These are phyloP conservation scores for Myiozetetes cayanensis DNA, from an alignment of 2,113 vertebrate genomes.

Conservation along the genomic window DNA sequence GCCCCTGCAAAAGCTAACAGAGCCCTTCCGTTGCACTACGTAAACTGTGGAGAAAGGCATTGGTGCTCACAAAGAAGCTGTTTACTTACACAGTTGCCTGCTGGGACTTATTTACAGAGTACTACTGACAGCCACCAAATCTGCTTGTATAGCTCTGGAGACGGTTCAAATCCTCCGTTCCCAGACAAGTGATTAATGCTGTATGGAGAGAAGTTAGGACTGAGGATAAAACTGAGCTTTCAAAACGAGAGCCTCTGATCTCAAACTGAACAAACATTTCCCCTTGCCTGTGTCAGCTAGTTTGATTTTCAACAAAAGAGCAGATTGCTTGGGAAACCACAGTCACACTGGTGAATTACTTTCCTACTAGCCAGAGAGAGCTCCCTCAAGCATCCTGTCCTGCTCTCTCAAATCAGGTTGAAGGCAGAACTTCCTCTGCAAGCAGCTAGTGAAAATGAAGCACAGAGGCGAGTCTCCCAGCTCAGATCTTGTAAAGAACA, in stretches of 20 bases:
- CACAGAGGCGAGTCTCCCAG: not conserved
- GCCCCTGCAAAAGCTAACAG: not conserved
- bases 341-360: not conserved
- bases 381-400: not conserved
- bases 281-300: conserved; percentile 42
- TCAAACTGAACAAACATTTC: conserved; percentile 38
- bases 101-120: conserved; percentile 58
- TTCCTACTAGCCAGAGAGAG: not conserved
- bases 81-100: conserved; percentile 54
- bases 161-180: conserved; percentile 10
- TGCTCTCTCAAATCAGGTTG: not conserved
- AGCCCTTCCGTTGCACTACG: not conserved
- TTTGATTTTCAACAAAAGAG: not conserved
- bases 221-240: conserved; percentile 34
- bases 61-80: conserved; percentile 34
- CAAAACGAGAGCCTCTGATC: conserved; percentile 56
- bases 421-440: not conserved
- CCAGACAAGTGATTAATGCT: conserved; percentile 45
- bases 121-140: conserved; percentile 41
- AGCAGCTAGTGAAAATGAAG: not conserved
- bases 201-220: not conserved
- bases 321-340: not conserved
- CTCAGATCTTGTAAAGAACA: not conserved
- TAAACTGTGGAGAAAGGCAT: not conserved
- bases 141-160: conserved; percentile 45